These are phyloP conservation scores for Tauraco erythrolophus DNA, from an alignment of 2,113 vertebrate genomes.

Conservation along the genomic window DNA sequence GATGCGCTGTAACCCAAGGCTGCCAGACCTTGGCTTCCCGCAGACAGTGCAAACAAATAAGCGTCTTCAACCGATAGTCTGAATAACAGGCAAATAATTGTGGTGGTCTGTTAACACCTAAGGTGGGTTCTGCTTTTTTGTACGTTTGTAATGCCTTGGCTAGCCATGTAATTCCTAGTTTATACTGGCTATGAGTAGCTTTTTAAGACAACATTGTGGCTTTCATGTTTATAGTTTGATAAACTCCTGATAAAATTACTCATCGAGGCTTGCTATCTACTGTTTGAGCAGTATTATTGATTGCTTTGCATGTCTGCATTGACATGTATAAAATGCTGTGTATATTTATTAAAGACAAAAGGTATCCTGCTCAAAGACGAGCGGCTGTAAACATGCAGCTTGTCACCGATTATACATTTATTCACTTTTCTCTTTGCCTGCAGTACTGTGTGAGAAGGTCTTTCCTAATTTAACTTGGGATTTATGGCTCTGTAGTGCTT, in stretches of 20 bases:
- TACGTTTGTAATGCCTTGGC: neutral
- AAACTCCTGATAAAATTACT: neutral
- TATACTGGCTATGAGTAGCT: neutral
- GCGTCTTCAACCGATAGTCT: fast-evolving
- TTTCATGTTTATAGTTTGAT: neutral
- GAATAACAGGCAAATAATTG: neutral
- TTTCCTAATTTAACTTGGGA: constrained; percentile 25
- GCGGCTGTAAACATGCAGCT: neutral
- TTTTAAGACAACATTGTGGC: neutral
- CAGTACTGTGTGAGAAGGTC: neutral
- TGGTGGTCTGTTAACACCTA: neutral
- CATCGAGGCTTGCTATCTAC: neutral
- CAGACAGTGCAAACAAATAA: neutral
- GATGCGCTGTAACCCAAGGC: neutral
- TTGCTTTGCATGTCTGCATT: neutral
- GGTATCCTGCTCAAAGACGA: neutral
- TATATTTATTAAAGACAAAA: neutral
- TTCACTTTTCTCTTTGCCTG: neutral
- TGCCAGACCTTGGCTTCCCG: neutral
- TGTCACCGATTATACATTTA: neutral
- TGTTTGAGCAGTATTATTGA: neutral
- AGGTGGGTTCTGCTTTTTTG: neutral
- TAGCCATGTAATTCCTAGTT: neutral
- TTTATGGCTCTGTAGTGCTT: neutral
- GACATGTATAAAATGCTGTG: neutral